phyloP scores from a whole-genome alignment of 2,113 vertebrate genomes.

The Callionymus lyra region DNA sequence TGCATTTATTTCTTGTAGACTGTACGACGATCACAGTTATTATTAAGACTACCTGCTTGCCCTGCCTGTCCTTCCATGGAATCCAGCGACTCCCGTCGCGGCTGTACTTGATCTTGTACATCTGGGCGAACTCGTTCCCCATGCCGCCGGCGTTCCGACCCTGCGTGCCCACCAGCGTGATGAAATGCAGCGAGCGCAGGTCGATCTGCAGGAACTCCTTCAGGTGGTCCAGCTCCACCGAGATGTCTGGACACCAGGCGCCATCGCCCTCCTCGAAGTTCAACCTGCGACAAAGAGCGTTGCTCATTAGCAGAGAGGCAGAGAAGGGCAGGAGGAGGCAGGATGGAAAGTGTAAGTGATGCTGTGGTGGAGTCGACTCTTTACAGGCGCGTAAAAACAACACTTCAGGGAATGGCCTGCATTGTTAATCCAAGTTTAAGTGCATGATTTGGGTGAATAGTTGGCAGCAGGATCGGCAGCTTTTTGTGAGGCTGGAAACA shows the following conservation, averaged over 20 bases:
- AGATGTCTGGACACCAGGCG: constrained; percentile 89
- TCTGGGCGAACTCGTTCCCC: constrained; percentile 91
- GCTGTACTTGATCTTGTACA: constrained; percentile 95
- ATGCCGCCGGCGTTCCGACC: constrained; percentile 88
- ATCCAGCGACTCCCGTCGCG: constrained; percentile 94
- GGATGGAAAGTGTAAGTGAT: constrained; percentile 29
- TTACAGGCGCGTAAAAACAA: constrained; percentile 28
- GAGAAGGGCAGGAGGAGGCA: constrained; percentile 2
- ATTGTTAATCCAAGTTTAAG: constrained; percentile 44
- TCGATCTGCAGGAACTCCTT: constrained; percentile 97
- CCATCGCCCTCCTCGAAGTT: constrained; percentile 90
- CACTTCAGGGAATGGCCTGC: constrained; percentile 17
- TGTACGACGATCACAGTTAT: too few relatives aligned
- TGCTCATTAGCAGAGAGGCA: neutral
- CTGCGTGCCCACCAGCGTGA: constrained; percentile 94
- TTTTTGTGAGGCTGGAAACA: constrained; percentile 24
- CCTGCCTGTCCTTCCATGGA: constrained; percentile 86
- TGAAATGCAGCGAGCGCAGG: constrained; percentile 83
- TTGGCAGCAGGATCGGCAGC: constrained; percentile 14
- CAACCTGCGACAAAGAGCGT: constrained; percentile 59
- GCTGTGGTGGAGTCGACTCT: constrained; percentile 20
- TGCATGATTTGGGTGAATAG: constrained; percentile 36
- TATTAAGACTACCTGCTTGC: constrained; percentile 70
- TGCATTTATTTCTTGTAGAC: too few relatives aligned
- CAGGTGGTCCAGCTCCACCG: constrained; percentile 79